Conservation (phyloP, 2,797 vertebrate genomes). For the Loris lydekkerianus region DNA sequence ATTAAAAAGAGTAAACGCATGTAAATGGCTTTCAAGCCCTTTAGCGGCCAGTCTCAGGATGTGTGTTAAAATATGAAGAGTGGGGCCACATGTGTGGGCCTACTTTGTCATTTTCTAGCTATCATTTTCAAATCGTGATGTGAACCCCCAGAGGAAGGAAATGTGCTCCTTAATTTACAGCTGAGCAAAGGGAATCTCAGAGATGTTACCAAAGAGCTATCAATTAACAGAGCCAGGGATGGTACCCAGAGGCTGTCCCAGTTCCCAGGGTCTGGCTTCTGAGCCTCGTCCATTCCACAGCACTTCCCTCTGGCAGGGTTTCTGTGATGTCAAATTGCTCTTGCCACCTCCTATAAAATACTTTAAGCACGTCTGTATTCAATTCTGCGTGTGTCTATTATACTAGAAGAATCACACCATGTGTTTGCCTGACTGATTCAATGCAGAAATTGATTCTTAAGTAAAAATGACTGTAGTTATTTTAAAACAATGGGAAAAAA, state of each 20-base stretch:
- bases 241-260: neutral
- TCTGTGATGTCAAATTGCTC: neutral
- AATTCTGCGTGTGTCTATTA: conserved; percentile 18
- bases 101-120: neutral
- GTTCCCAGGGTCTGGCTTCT: neutral
- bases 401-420: conserved; percentile 56
- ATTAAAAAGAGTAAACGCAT: neutral
- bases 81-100: neutral
- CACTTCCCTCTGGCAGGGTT: neutral
- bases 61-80: neutral
- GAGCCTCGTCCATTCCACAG: neutral
- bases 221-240: neutral
- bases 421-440: neutral
- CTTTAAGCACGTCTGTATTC: neutral
- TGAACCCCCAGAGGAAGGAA: neutral
- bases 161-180: neutral
- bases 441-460: conserved; percentile 68
- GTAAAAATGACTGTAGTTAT: conserved; percentile 64
- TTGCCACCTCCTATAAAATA: neutral
- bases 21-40: conserved; percentile 4
- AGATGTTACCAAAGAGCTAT: neutral
- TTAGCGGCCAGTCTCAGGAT: conserved; percentile 15
- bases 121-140: neutral
- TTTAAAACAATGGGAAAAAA: conserved; percentile 30
- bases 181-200: neutral